Evolutionary conservation across 2,888 invertebrate genomes (phyloP), one percentile per base, ranked within the genome.

Genomic region (Megastigmus dorsalis): DNA sequence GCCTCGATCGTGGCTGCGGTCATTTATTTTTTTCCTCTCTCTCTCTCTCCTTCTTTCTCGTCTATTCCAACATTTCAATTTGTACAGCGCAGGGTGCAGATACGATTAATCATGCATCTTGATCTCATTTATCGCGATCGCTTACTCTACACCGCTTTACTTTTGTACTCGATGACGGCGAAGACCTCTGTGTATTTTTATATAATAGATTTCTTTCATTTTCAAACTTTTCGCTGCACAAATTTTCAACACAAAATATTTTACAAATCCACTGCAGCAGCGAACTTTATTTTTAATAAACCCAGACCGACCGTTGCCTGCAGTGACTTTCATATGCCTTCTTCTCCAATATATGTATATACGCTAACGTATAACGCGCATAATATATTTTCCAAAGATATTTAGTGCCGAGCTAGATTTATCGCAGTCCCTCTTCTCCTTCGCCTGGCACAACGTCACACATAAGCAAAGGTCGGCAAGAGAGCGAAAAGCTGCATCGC

Each of bases 11-110:
- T 36, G 43, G 45, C 43, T 28, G 45, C n/a, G n/a, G 48, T 36
- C 36, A 68, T 48, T 50, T 54, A 54, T 43, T 52, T 52, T 41
- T 63, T 50, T 38, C 20, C 7, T 18, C 18, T 43, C 36, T 23
- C 20, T 28, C 10, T n/a, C n/a, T n/a, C n/a, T n/a, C n/a, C n/a
- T n/a, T n/a, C n/a, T n/a, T n/a, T n/a, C n/a, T n/a, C n/a, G n/a
- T n/a, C n/a, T n/a, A n/a, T n/a, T n/a, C n/a, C n/a, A n/a, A 50
- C 48, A 36, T 38, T 67, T 67, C 62, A 38, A 67, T 62, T 67
- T 62, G 28, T 15, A n/a, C n/a, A n/a, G n/a, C n/a, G n/a, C 0
- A 30, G 20, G 3, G 9, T 7, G 3, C 7, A 13, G 9, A 15
- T 6, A n/a, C 18, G 36, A 74, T 74, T 62, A 67, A 62, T 67